Conservation (phyloP, 2,888 invertebrate genomes). For the Nudaria mundana region DNA sequence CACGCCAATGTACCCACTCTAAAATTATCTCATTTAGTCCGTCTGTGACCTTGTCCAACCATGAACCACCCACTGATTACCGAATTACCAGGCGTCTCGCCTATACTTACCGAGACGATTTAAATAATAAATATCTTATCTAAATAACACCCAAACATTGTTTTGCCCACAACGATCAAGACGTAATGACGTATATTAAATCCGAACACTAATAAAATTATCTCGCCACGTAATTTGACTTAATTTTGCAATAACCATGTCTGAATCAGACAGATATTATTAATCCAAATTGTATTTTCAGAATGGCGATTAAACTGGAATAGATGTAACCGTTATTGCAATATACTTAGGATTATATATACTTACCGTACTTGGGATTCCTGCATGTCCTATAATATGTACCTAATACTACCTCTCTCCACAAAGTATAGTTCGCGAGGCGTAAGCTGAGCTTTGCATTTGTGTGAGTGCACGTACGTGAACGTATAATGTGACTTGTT, state of each 20-base stretch:
- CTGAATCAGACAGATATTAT: slow-evolving; percentile 62
- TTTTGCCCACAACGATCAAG: slow-evolving; percentile 58
- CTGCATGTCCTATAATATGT: too few species aligned
- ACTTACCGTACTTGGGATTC: too few species aligned
- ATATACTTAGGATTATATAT: background rate
- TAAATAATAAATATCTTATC: slow-evolving; percentile 80
- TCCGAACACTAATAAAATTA: slow-evolving; percentile 77
- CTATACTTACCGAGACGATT: slow-evolving; percentile 78
- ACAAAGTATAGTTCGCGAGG: too few species aligned
- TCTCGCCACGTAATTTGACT: slow-evolving; percentile 65
- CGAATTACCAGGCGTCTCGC: slow-evolving; percentile 70
- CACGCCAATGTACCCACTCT: slow-evolving; percentile 22
- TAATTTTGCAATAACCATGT: slow-evolving; percentile 69
- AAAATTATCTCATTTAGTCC: slow-evolving; percentile 59
- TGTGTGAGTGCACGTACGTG: too few species aligned
- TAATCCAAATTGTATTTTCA: slow-evolving; percentile 51
- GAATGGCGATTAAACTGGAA: slow-evolving; percentile 38
- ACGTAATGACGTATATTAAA: slow-evolving; percentile 72
- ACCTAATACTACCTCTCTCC: too few species aligned
- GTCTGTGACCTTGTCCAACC: slow-evolving; percentile 66
- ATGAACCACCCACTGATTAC: slow-evolving; percentile 74
- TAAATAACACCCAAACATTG: slow-evolving; percentile 76
- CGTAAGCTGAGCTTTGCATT: too few species aligned
- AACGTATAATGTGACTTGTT: too few species aligned
- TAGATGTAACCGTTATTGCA: slow-evolving; percentile 9